A percentile compares a stretch with the other conserved stretches of the same genome.
Evolutionary conservation across 2,797 vertebrate species (phyloP).

Genomic region (Pipistrellus pipistrellus): DNA sequence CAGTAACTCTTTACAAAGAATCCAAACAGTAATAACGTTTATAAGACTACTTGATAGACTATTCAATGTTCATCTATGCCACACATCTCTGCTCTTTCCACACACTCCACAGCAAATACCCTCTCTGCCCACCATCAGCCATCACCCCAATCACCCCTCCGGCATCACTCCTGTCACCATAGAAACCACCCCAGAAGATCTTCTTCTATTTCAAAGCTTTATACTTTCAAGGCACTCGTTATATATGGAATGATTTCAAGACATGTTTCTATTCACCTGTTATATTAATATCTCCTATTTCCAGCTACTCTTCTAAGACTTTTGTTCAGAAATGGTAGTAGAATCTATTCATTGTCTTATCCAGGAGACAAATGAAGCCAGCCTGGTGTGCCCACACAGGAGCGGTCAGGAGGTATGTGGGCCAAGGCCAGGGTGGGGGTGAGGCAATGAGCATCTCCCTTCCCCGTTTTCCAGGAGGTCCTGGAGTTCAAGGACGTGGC

Average conservation of each 20-base stretch:
- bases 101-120: neutral
- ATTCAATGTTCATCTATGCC: neutral
- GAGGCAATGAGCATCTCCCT: neutral
- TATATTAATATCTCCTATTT: neutral
- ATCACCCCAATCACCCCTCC: neutral
- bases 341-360: neutral
- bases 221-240: neutral
- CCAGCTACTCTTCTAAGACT: neutral
- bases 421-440: neutral
- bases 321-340: neutral
- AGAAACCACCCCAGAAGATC: neutral
- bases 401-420: neutral
- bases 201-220: conserved; percentile 7
- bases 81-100: neutral
- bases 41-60: conserved; percentile 12
- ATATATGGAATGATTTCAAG: neutral
- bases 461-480: neutral
- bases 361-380: neutral
- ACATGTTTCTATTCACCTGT: neutral
- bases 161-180: too few species aligned
- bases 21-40: conserved; percentile 46
- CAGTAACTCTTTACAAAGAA: conserved; percentile 56
- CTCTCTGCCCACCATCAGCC: neutral
- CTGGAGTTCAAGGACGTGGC: neutral
- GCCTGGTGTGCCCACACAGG: neutral